A percentile compares a stretch with the other conserved stretches of the same genome.
Evolutionary conservation across 2,113 vertebrate genomes (phyloP).

Genomic region (Leptodactylus fuscus): DNA sequence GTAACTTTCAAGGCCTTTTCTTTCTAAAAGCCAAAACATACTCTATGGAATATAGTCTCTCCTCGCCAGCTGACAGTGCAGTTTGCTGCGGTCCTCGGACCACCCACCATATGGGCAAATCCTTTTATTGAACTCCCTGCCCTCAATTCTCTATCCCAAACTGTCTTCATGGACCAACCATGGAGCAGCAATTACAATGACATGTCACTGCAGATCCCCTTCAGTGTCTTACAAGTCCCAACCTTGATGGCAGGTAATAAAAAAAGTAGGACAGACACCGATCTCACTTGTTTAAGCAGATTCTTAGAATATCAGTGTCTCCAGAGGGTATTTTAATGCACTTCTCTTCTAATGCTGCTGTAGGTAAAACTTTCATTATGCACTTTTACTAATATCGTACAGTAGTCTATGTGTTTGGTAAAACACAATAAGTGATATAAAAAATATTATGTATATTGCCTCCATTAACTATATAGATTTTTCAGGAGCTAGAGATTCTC

Average conservation of each 20-base stretch:
- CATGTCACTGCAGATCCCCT: background rate
- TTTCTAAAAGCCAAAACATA: background rate
- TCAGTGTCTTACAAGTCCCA: background rate
- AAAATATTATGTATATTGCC: background rate
- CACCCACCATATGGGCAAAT: constrained; percentile 45
- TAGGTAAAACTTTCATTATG: background rate
- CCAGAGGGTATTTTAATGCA: background rate
- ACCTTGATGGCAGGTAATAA: background rate
- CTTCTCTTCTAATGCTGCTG: background rate
- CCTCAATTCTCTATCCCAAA: background rate
- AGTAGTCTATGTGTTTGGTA: background rate
- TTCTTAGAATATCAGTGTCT: constrained; percentile 18
- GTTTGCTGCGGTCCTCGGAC: background rate
- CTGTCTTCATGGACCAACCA: background rate
- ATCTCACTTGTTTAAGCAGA: background rate
- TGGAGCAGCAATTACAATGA: constrained; percentile 21
- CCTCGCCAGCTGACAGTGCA: background rate
- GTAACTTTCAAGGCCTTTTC: constrained; percentile 26
- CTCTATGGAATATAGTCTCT: background rate
- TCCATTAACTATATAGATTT: background rate
- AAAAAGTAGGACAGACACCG: background rate
- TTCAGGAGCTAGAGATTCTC: too few species aligned
- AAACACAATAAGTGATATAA: background rate
- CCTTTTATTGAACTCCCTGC: constrained; percentile 14
- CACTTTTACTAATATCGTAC: background rate